Evolutionary conservation across 2,888 invertebrate genomes (phyloP).

Genomic region (Apotomis turbidana): DNA sequence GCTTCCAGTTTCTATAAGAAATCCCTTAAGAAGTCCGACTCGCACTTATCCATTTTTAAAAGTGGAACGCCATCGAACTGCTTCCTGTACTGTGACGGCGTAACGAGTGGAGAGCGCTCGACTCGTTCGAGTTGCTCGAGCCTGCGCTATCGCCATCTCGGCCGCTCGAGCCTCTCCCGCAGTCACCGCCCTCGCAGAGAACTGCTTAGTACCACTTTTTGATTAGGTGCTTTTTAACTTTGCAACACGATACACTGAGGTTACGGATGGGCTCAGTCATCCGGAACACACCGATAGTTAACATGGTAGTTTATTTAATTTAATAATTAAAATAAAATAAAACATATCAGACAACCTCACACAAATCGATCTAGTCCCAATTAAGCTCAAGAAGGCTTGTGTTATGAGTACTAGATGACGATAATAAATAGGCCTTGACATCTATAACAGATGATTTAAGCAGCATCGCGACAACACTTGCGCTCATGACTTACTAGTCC

Average conservation of each 20-base stretch:
- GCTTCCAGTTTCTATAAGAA: too few species aligned
- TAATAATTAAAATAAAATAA: too few species aligned
- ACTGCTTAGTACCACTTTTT: conserved; percentile 18
- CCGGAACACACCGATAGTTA: too few species aligned
- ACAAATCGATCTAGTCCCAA: too few species aligned
- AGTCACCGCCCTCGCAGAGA: conserved; percentile 22
- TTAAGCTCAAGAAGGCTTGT: too few species aligned
- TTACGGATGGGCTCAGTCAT: background rate
- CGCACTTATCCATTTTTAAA: conserved; percentile 12
- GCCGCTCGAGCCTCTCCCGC: conserved; percentile 10
- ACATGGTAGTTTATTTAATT: too few species aligned
- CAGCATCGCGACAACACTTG: too few species aligned
- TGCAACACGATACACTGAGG: conserved; percentile 6
- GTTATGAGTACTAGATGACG: too few species aligned
- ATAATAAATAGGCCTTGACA: too few species aligned
- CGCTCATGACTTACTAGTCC: too few species aligned
- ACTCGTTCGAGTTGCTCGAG: conserved; percentile 6
- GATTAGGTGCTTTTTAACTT: conserved; percentile 18
- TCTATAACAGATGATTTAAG: too few species aligned
- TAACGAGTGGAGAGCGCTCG: conserved; percentile 29
- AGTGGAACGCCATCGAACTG: conserved; percentile 4
- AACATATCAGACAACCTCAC: too few species aligned
- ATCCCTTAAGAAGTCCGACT: background rate
- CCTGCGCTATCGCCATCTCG: conserved; percentile 29
- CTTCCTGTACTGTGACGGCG: conserved; percentile 14